Evolutionary conservation across 2,113 vertebrate genomes (phyloP), one percentile per base, ranked within the genome.

Genomic region (Ptilorrhoa leucosticta): DNA sequence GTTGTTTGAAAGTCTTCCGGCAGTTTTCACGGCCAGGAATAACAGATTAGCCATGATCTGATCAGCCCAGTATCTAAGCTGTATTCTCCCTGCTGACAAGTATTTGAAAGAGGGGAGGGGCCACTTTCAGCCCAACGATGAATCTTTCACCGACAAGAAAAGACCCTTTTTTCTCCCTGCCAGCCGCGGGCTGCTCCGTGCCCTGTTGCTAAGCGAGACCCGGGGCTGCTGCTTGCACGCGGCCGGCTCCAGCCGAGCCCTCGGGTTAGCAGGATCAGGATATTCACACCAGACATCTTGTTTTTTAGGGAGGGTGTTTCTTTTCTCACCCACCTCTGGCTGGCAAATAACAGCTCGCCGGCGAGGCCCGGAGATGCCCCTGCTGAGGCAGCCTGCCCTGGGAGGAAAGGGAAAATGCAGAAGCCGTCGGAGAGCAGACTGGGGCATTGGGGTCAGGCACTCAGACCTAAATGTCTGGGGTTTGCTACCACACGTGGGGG

Each of bases 1-100:
- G 97, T 98, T 98, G 98, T 98, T 98, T 98, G 98, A 98, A 98
- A 98, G 97, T 98, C 98, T 98, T 97, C 98, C 91, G 98, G 98
- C 97, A 98, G 98, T 98, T 98, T 98, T 98, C 97, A 89, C 71
- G 96, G 98, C 94, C 97, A 98, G 97, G 98, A 98, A 99, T 98
- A 98, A 98, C 98, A 98, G 98, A 99, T 99, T 99, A 99, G 97
- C 98, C 97, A 98, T 98, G 98, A 99, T 99, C 98, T 98, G 98
- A 98, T 98, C 97, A 97, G 95, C 97, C 96, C 97, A 98, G 98
- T 98, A 98, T 98, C 98, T 98, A 96, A 97, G 97, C 95, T 95
- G 96, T 97, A 98, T 98, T 98, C 98, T 98, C 96, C 97, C 97
- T 23, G 96, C 97, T 98, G 98, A 98, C 97, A 98, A 98, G 98